These are phyloP conservation scores for Mustela nigripes DNA, from an alignment of 2,113 vertebrate species.

Conservation along the genomic window DNA sequence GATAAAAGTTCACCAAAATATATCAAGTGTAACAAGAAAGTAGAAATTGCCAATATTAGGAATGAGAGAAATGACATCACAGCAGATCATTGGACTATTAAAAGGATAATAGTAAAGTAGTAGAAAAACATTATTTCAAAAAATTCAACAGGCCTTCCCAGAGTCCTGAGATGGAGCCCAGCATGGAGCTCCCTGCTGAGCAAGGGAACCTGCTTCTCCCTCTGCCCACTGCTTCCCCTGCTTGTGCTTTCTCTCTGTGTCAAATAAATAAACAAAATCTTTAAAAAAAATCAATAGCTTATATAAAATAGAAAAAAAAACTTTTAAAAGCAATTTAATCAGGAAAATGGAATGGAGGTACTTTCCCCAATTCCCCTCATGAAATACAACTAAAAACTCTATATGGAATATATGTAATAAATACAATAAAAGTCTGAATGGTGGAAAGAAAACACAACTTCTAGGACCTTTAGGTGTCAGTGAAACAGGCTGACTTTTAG, in stretches of 20 bases:
- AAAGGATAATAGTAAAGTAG: neutral
- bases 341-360: neutral
- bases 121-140: neutral
- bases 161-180: no score
- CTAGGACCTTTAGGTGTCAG: neutral
- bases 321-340: neutral
- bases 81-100: neutral
- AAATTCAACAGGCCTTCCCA: neutral
- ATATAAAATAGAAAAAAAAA: neutral
- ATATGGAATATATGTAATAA: neutral
- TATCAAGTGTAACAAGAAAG: neutral
- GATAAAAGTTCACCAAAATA: neutral
- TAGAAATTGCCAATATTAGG: neutral
- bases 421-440: neutral
- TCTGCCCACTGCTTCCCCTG: no score
- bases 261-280: no score
- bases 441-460: neutral
- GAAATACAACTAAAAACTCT: neutral
- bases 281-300: neutral
- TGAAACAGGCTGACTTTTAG: neutral
- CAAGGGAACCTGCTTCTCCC: no score
- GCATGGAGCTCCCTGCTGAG: no score
- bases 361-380: neutral
- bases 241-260: no score
- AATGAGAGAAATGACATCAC: neutral